These are phyloP conservation scores for Araneus ventricosus DNA, from an alignment of 1,140 invertebrate species.

Conservation along the genomic window DNA sequence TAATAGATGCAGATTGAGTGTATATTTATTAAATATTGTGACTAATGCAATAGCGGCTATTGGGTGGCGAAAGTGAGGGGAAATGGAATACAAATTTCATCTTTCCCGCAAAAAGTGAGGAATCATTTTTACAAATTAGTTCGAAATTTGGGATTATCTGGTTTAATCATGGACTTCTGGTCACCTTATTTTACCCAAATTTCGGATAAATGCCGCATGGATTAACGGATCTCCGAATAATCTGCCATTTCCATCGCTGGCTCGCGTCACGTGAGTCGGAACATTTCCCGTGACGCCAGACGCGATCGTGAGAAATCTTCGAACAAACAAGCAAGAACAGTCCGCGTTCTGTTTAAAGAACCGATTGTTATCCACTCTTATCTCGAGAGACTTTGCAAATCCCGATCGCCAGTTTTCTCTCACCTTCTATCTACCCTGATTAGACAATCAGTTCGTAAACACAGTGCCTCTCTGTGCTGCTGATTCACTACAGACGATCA, in stretches of 20 bases:
- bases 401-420: background rate
- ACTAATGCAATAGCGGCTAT: too few species aligned
- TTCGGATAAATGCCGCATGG: too few species aligned
- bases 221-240: too few species aligned
- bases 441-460: background rate
- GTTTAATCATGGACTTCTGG: too few species aligned
- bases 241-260: background rate
- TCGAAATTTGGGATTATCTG: too few species aligned
- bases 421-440: background rate
- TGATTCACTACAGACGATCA: background rate
- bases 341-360: background rate
- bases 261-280: background rate
- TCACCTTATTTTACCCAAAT: too few species aligned
- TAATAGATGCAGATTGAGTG: too few species aligned
- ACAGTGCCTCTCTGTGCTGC: background rate
- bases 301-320: background rate
- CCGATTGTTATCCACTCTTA: background rate
- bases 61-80: too few species aligned
- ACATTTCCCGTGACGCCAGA: background rate
- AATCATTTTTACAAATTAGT: too few species aligned
- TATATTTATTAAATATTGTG: too few species aligned
- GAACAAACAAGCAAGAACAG: background rate
- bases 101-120: too few species aligned
- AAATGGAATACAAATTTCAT: too few species aligned
- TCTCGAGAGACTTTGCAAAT: background rate